A percentile compares a stretch with the other conserved stretches of the same genome.
These are phyloP conservation scores for Pocillopora grandis DNA, from an alignment of 92 coral and sea anemone genomes.

Conservation along the genomic window DNA sequence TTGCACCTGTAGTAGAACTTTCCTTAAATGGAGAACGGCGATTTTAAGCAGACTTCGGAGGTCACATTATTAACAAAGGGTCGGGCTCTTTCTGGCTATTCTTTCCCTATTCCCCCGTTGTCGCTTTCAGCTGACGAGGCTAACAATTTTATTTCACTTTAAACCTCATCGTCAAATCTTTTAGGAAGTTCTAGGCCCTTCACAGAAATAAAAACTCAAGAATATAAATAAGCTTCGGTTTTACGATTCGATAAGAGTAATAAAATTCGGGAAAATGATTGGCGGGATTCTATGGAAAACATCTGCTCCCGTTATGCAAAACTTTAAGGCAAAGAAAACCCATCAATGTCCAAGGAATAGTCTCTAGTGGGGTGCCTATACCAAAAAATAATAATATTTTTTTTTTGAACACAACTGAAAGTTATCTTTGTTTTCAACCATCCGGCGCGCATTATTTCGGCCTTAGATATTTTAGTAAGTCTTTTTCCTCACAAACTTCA, in stretches of 20 bases:
- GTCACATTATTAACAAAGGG: constrained; percentile 13
- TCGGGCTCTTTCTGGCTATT: background rate
- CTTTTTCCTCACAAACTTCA: background rate
- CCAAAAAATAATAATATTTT: constrained; percentile 29
- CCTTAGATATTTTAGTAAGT: background rate
- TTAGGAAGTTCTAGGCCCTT: background rate
- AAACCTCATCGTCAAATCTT: constrained; percentile 10
- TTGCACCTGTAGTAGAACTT: constrained; percentile 26
- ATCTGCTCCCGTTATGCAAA: constrained; percentile 37
- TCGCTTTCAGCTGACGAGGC: background rate
- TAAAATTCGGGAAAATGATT: constrained; percentile 28
- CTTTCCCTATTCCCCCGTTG: background rate
- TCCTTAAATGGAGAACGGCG: constrained; percentile 41
- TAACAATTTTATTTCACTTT: background rate
- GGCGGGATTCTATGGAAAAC: constrained; percentile 23
- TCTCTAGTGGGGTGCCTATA: constrained; percentile 37
- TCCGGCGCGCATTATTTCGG: background rate
- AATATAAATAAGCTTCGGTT: constrained; percentile 19
- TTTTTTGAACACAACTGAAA: constrained; percentile 12
- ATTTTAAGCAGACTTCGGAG: constrained; percentile 22
- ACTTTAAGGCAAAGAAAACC: constrained; percentile 26
- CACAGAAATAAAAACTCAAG: constrained; percentile 10
- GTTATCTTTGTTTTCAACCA: constrained; percentile 11
- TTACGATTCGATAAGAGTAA: background rate
- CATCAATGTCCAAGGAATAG: constrained; percentile 27